Base-by-base conservation (phyloP, 2,113 vertebrate species). In the Tragelaphus strepsiceros region DNA sequence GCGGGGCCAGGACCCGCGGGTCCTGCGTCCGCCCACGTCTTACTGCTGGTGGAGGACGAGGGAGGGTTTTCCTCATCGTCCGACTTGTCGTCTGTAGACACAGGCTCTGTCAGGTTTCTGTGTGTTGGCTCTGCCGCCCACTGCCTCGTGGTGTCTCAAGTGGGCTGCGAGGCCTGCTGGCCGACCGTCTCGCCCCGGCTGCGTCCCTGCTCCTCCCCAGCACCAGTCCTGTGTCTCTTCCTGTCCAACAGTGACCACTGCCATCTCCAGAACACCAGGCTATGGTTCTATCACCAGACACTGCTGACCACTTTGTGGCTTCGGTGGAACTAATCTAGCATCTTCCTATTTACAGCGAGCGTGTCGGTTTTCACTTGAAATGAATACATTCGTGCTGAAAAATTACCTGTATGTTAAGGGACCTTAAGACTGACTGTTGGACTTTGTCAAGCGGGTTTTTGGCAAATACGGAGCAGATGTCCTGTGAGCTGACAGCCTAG, bases 181-280 rank as follows among this genome's bases (percentile, higher is more conserved):
- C 16, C 3, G 49, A 39, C 39, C 2, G 28, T 22, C 71, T 17
- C 2, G 0, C 56, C 1, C 5, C 2, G 0, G 14, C 6, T 3
- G 2, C 2, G 9, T 39, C 39, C 22, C 53, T 5, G 10, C 19
- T 19, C 22, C 35, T 28, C 6, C 22, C 8, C 39, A 35, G 26
- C 7, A 17, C 1, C 1, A 2, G 19, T 2, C 32, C 53, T 30
- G 6, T 0, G 0, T 24, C 19, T 46, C 35, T 32, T 10, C 77
- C 5, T 28, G 28, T 5, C 35, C 46, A 5, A 9, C 6, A 12
- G 11, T 6, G 11, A 43, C 11, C 4, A 4, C 35, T 5, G 2
- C 13, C 2, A 12, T 39, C 74, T 16, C 39, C 10, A 32, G 35
- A 19, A 24, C 17, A 28, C 22, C 8, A 19, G 58, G 35, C 21